Evolutionary conservation across 2,888 invertebrate genomes (phyloP), one percentile per base, ranked within the genome.

Genomic region (Bursaphelenchus okinawaensis): DNA sequence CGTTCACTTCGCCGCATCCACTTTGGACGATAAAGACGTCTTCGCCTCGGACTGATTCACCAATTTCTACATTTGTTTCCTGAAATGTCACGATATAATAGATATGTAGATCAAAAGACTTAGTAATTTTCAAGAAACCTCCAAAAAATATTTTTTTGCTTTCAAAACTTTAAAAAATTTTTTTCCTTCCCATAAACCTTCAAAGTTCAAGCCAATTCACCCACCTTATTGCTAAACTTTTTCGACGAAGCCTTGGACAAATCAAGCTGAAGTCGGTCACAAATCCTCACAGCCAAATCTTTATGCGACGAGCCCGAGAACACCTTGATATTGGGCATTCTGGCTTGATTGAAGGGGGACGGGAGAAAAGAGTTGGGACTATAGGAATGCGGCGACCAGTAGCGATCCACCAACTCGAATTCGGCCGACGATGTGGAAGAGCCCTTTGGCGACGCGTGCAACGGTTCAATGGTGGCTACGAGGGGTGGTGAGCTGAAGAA

Each of bases 251-350:
- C 95, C 87, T 95, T 95, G 76, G 94, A 94, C 77, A 93, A 87
- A 87, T 95, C 93, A 83, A 96, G 93, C 79, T 93, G 96, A 68
- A 98, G 88, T 72, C 96, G 89, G 85, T 95, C 94, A 79, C 94
- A 94, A 83, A 98, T 94, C 84, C 92, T 89, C 84, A 92, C 92
- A 55, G 94, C 93, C 79, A 98, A 87, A 86, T 96, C 96, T 62
- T 91, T 91, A 86, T 99, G 96, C 75, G 95, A 95, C 77, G 93
- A 92, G 75, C 98, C 98, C 85, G 93, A 92, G 87, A 98, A 99
- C 81, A 98, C 91, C 87, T 75, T 67, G 85, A 98, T 98, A 87
- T 98, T 98, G 83, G 98, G 96, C 98, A 98, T 98, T 87, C 89
- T 89, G n/a, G 50, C 27, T 56, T 54, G 40, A 40, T 40, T 12